Base-by-base conservation (phyloP, 2,888 invertebrate genomes). In the Argynnis bischoffii region DNA sequence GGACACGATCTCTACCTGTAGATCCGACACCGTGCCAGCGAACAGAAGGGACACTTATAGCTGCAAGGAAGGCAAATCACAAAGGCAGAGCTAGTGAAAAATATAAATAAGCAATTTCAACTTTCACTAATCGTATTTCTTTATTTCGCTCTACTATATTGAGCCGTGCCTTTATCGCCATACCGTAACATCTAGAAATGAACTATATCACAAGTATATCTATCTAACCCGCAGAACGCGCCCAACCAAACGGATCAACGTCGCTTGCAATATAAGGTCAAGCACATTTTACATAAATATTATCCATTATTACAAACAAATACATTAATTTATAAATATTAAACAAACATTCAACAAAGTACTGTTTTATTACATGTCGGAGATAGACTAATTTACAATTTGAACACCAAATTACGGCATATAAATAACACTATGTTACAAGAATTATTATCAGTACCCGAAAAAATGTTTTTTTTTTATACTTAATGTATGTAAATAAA, bases 191-290 rank as follows among this genome's bases (percentile, higher is more conserved):
- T 47, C 26, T 46, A 48, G 11, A 57, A 48, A 21, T 47, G 21
- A 59, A 57, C 21, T 46, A 47, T 26, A 57, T n/a, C 47, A 47
- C 57, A 57, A 57, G 21, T 14, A 57, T 41, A 8, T 26, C 26
- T 15, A 57, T 26, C 47, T 47, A 57, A 47, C 11, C 26, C 16
- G 26, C 26, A 26, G 26, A 3, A 15, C 14, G 47, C 57, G 46
- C 47, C 57, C 57, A 57, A 46, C 21, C 57, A 26, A 21, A 21
- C 47, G 26, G 3, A 13, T 26, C 47, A 57, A 57, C 57, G 47
- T 57, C 57, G 47, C 46, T 21, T 21, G n/a, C 46, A 41, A 18
- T 57, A 46, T 4, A 18, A 6, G 14, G 14, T 8, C 31, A 46
- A 57, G 21, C 57, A 57, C 21, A 56, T 18, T 56, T 46, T 6